A percentile compares a stretch with the other conserved stretches of the same genome.
phyloP scores from a whole-genome alignment of 1,140 invertebrate species.

The Ruditapes philippinarum region DNA sequence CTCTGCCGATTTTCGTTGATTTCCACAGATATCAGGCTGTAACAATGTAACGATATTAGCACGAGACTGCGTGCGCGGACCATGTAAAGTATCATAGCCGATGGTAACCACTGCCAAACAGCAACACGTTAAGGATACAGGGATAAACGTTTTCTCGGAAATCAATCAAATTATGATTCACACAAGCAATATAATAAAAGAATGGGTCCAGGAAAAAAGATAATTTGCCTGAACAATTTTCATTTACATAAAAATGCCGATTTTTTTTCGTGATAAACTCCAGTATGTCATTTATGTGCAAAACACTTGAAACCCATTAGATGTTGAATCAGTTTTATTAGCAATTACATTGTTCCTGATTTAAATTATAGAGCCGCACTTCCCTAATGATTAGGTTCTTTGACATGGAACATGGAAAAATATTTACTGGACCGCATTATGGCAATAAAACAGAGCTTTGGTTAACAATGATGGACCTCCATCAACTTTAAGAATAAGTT shows the following conservation, averaged over 20 bases:
- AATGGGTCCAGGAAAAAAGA: neutral
- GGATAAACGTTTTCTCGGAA: conserved; percentile 12
- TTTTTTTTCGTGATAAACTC: neutral
- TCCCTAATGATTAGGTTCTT: no score
- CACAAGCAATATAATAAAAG: conserved; percentile 12
- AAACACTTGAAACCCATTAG: neutral
- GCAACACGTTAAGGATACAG: neutral
- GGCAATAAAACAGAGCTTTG: no score
- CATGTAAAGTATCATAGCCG: neutral
- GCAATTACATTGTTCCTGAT: neutral
- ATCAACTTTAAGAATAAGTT: no score
- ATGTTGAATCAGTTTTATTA: neutral
- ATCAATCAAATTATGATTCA: conserved; percentile 37
- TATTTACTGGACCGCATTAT: no score
- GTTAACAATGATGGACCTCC: no score
- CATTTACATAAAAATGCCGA: neutral
- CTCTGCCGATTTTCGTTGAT: neutral
- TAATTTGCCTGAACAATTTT: conserved; percentile 9
- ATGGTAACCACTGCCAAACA: neutral
- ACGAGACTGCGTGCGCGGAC: conserved; percentile 2
- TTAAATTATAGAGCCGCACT: no score
- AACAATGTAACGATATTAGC: neutral
- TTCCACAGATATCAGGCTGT: conserved; percentile 21
- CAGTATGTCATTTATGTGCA: neutral
- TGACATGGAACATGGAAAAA: no score